Conservation (phyloP, 1,140 invertebrate genomes). For the Diorhabda sublineata region DNA sequence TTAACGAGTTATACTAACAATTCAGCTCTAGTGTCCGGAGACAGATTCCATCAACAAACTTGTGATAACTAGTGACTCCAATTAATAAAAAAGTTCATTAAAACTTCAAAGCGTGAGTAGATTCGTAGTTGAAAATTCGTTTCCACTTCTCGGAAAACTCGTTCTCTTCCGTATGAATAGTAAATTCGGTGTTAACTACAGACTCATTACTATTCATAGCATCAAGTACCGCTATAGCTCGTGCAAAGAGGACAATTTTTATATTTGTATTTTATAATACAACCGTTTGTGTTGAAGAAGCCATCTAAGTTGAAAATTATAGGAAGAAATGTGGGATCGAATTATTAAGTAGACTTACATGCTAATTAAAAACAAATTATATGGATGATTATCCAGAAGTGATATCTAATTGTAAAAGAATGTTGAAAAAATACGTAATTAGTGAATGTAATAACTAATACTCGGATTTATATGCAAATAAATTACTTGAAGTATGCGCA, state of each 20-base stretch:
- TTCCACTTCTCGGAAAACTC: neutral
- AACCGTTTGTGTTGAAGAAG: no score
- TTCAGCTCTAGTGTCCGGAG: neutral
- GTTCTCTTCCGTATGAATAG: slow-evolving; percentile 1
- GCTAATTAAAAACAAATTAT: no score
- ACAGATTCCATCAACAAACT: neutral
- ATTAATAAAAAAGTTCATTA: slow-evolving; percentile 3
- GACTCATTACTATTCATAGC: neutral
- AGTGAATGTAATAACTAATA: no score
- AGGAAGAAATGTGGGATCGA: no score
- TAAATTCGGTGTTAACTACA: slow-evolving; percentile 3
- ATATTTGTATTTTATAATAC: neutral
- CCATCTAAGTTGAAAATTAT: no score
- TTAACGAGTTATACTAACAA: neutral
- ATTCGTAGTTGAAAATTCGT: neutral
- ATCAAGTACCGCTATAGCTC: neutral
- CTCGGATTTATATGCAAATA: no score
- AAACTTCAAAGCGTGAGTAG: slow-evolving; percentile 1
- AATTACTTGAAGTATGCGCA: no score
- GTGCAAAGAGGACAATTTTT: neutral
- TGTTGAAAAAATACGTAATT: no score
- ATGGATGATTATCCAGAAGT: no score
- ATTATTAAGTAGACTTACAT: no score
- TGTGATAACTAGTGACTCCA: neutral
- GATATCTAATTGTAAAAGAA: no score